Evolutionary conservation across 2,797 vertebrate species (phyloP).

Genomic region (Phylloscopus collybita): DNA sequence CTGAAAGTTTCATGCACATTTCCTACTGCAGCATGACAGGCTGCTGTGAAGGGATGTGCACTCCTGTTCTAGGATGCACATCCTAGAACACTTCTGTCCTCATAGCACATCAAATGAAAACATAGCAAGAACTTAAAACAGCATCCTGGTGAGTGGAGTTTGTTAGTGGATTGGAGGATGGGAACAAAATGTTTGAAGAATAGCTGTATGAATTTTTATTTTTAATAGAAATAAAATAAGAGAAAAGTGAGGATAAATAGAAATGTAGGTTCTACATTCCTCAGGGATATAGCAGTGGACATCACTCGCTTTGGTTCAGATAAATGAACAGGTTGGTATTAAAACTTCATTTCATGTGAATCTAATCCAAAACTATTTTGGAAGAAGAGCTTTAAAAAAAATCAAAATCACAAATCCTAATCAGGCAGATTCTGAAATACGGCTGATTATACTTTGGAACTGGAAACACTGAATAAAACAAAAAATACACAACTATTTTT

Average conservation of each 20-base stretch:
- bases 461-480: background rate
- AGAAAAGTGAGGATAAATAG: background rate
- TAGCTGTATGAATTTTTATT: background rate
- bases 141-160: background rate
- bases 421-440: slow-evolving; percentile 11
- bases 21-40: background rate
- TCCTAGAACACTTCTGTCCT: background rate
- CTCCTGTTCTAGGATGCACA: background rate
- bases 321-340: slow-evolving; percentile 2
- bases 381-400: slow-evolving; percentile 23
- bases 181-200: background rate
- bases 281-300: background rate
- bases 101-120: background rate
- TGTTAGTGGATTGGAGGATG: background rate
- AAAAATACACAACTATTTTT: background rate
- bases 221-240: background rate
- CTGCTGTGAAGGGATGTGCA: background rate
- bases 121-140: background rate
- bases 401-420: background rate
- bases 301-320: background rate
- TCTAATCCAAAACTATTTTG: slow-evolving; percentile 42
- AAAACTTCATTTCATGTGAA: slow-evolving; percentile 27
- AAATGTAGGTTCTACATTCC: background rate
- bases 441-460: background rate
- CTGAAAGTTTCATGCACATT: background rate